These are phyloP conservation scores for Labroides dimidiatus DNA, from an alignment of 2,797 vertebrate genomes.

Conservation along the genomic window DNA sequence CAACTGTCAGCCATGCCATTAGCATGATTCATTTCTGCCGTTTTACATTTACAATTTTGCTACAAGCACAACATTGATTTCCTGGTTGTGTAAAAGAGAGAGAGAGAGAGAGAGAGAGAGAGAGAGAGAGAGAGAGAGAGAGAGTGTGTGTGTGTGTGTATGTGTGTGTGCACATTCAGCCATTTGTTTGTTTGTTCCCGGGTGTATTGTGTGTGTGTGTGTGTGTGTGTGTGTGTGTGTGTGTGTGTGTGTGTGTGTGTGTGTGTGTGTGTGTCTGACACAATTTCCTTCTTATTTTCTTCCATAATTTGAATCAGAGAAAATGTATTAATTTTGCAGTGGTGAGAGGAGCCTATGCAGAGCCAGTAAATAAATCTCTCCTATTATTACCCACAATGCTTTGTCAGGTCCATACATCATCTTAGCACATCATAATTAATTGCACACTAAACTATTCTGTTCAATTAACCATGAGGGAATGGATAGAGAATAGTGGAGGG, in stretches of 20 bases:
- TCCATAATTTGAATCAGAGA: constrained; percentile 86
- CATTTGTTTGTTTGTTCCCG: constrained; percentile 68
- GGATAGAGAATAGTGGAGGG: constrained; percentile 44
- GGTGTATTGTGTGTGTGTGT: constrained; percentile 70
- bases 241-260: constrained; percentile 72
- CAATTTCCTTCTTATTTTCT: constrained; percentile 85
- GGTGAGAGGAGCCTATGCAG: constrained; percentile 72
- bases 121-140: background rate
- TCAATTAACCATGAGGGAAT: constrained; percentile 84
- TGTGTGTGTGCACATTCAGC: constrained; percentile 36
- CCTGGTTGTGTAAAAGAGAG: constrained; percentile 47
- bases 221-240: constrained; percentile 73
- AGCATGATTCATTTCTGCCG: constrained; percentile 88
- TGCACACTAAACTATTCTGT: constrained; percentile 86
- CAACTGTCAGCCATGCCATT: constrained; percentile 87
- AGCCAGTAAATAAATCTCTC: constrained; percentile 86
- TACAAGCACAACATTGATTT: constrained; percentile 87
- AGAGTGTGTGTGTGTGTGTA: constrained; percentile 3
- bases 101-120: constrained; percentile 22
- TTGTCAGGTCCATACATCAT: constrained; percentile 86
- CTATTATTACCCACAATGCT: constrained; percentile 85
- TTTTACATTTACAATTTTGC: constrained; percentile 87
- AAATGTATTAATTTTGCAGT: constrained; percentile 84
- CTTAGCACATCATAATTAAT: constrained; percentile 88
- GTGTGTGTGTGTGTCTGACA: constrained; percentile 76